Conservation (phyloP, 2,113 vertebrate genomes). For the Ginglymostoma cirratum region DNA sequence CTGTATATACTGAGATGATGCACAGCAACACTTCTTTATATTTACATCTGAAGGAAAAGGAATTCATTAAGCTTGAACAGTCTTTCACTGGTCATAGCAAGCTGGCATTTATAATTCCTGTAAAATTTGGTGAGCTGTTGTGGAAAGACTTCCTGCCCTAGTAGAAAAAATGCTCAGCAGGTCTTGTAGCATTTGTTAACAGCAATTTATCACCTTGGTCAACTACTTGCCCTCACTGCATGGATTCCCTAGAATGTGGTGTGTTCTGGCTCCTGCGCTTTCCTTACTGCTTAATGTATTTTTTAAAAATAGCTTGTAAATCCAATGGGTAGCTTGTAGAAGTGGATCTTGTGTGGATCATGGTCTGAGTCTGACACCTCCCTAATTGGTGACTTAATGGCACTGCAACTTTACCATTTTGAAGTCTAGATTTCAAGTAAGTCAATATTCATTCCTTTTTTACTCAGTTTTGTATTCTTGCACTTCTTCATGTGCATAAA, state of each 20-base stretch:
- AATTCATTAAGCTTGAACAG: not conserved
- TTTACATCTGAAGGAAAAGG: not conserved
- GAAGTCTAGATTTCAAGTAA: not conserved
- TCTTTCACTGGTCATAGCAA: not conserved
- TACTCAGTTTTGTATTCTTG: too few species aligned
- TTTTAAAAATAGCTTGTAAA: not conserved
- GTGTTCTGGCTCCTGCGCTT: not conserved
- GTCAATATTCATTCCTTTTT: not conserved
- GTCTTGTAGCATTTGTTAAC: not conserved
- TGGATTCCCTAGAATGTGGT: not conserved
- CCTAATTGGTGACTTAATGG: not conserved
- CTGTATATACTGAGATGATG: not conserved
- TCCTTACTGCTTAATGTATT: not conserved
- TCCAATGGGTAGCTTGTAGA: not conserved
- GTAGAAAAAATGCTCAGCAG: not conserved
- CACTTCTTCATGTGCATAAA: too few species aligned
- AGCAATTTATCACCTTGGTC: not conserved
- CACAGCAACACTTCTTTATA: not conserved
- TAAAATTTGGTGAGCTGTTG: not conserved
- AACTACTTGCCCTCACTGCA: not conserved
- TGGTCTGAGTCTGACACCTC: not conserved
- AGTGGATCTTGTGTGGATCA: not conserved
- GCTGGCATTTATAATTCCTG: not conserved
- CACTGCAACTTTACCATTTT: not conserved
- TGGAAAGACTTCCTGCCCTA: not conserved